phyloP scores from a whole-genome alignment of 2,888 invertebrate species.

The Agonum fuliginosum region DNA sequence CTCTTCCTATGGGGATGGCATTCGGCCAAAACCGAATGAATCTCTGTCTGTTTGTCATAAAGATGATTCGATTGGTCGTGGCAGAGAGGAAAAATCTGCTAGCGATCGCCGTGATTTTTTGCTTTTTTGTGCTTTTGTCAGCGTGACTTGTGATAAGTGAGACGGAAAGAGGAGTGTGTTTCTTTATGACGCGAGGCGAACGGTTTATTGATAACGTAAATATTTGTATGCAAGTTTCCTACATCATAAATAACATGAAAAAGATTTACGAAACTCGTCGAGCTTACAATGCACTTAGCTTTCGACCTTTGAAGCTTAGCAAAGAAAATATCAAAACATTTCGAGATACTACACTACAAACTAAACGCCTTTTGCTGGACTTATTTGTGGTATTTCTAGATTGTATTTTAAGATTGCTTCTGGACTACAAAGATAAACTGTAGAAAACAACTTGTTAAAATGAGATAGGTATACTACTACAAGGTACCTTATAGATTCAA shows the following conservation, averaged over 20 bases:
- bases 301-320: background rate
- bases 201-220: conserved; percentile 41
- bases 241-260: conserved; percentile 32
- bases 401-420: too few relatives aligned
- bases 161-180: conserved; percentile 32
- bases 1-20: conserved; percentile 4
- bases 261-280: background rate
- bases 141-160: conserved; percentile 34
- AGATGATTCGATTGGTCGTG: conserved; percentile 48
- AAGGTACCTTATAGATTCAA: too few relatives aligned
- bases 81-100: conserved; percentile 46
- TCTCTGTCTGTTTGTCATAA: conserved; percentile 43
- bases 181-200: conserved; percentile 29
- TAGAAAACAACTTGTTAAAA: too few relatives aligned
- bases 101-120: conserved; percentile 26
- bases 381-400: too few relatives aligned
- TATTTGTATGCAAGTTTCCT: conserved; percentile 34
- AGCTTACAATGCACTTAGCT: background rate
- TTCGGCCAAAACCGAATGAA: conserved; percentile 22
- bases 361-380: too few relatives aligned
- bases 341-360: too few relatives aligned
- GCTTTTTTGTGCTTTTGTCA: conserved; percentile 39
- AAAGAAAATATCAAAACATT: background rate
- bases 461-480: too few relatives aligned
- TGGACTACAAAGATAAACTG: too few relatives aligned